These are phyloP conservation scores for Hypomecis atomaria DNA, from an alignment of 2,888 invertebrate genomes.

Conservation along the genomic window DNA sequence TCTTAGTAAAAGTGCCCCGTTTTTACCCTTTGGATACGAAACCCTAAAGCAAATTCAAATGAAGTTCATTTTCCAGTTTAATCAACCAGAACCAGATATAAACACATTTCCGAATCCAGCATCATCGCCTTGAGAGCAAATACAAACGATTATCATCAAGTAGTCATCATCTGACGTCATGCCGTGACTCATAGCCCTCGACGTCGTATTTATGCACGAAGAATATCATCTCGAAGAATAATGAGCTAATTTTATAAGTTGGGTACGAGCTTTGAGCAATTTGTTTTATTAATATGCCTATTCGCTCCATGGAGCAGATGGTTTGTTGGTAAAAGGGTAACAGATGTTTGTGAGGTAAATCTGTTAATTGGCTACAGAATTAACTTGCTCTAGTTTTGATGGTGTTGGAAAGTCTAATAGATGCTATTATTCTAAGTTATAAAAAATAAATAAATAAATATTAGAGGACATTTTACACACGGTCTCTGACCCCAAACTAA, in stretches of 20 bases:
- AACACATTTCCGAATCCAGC: conserved; percentile 14
- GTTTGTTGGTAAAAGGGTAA: no score
- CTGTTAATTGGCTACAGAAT: no score
- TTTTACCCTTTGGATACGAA: no score
- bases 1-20: no score
- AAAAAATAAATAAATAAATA: no score
- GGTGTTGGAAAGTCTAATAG: no score
- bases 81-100: conserved; percentile 12
- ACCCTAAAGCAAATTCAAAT: conserved; percentile 9
- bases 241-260: conserved; percentile 34
- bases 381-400: no score
- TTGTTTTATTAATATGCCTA: conserved; percentile 30
- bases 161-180: conserved; percentile 42
- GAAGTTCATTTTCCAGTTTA: conserved; percentile 20
- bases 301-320: conserved; percentile 19
- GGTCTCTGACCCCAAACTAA: no score
- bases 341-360: no score
- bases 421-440: no score
- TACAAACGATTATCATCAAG: conserved; percentile 34
- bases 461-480: no score
- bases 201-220: conserved; percentile 29
- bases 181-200: conserved; percentile 22
- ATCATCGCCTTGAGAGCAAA: conserved; percentile 21
- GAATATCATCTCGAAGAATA: conserved; percentile 24
- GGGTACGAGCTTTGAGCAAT: conserved; percentile 15